These are phyloP conservation scores for Perca fluviatilis DNA, from an alignment of 2,113 vertebrate genomes.

Conservation along the genomic window DNA sequence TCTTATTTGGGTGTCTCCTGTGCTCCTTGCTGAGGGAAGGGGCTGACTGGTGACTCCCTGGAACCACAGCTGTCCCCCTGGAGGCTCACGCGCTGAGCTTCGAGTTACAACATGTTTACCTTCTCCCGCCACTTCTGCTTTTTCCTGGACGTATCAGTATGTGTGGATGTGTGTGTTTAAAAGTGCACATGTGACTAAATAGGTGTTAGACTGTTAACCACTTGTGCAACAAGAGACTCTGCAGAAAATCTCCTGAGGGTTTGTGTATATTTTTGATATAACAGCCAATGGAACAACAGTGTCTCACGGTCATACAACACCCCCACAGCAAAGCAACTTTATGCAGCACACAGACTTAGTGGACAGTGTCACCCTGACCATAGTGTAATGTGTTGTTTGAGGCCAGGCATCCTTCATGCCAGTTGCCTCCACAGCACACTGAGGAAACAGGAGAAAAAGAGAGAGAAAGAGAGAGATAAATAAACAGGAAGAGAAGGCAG, in stretches of 20 bases:
- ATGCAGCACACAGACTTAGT: not conserved
- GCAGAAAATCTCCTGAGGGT: conserved; percentile 26
- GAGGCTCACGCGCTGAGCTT: conserved; percentile 71
- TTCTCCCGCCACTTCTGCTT: conserved; percentile 80
- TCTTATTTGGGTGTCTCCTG: conserved; percentile 78
- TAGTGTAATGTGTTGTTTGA: conserved; percentile 42
- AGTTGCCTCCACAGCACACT: conserved; percentile 48
- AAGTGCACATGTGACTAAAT: conserved; percentile 19
- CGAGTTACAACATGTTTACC: conserved; percentile 83
- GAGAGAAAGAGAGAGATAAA: conserved; percentile 69
- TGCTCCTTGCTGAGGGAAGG: conserved; percentile 39
- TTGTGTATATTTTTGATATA: not conserved
- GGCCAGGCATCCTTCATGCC: conserved; percentile 48
- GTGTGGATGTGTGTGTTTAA: conserved; percentile 14
- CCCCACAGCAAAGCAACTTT: not conserved
- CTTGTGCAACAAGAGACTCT: conserved; percentile 34
- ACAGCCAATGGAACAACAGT: not conserved
- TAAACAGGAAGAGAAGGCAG: conserved; percentile 82
- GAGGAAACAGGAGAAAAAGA: conserved; percentile 65
- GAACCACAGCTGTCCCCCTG: conserved; percentile 81
- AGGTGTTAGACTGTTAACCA: conserved; percentile 1
- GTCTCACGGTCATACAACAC: not conserved
- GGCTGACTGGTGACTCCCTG: conserved; percentile 79
- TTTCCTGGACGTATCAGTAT: conserved; percentile 43
- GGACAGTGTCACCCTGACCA: conserved; percentile 67